These are phyloP conservation scores for Amblyornis subalaris DNA, from an alignment of 2,113 vertebrate species.

Conservation along the genomic window DNA sequence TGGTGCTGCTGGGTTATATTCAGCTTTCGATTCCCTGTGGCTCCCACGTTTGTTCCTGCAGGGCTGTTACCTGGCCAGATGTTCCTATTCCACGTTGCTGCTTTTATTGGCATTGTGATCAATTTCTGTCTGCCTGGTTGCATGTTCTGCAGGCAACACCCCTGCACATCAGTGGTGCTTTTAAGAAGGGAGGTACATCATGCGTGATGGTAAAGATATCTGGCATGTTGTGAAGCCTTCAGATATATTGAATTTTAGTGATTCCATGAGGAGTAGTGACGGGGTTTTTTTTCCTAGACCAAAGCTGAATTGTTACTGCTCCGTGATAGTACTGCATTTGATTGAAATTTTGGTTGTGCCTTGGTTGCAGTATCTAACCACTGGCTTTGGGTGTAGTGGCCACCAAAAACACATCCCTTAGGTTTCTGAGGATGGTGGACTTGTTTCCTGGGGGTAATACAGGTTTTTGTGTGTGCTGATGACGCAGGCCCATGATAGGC, in stretches of 20 bases:
- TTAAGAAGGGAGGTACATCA: not conserved
- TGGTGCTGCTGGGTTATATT: not conserved
- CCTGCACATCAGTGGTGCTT: accelerated
- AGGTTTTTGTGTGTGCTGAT: not conserved
- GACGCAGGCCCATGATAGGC: not conserved
- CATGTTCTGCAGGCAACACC: not conserved
- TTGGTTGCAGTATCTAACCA: not conserved
- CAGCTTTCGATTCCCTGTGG: not conserved
- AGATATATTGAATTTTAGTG: not conserved
- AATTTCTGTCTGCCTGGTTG: not conserved
- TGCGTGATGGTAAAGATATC: not conserved
- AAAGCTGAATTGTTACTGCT: not conserved
- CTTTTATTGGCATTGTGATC: not conserved
- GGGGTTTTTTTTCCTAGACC: not conserved
- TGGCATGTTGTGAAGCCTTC: not conserved
- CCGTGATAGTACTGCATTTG: not conserved
- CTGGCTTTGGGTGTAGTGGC: not conserved
- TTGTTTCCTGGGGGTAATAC: not conserved
- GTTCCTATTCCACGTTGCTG: not conserved
- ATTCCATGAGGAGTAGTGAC: not conserved
- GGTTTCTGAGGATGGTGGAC: not conserved
- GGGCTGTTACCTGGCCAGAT: not conserved
- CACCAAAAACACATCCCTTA: not conserved
- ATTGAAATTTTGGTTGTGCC: not conserved
- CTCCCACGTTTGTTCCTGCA: not conserved